Evolutionary conservation across 2,113 vertebrate species (phyloP), one percentile per base, ranked within the genome.

Genomic region (Tragelaphus buxtoni): DNA sequence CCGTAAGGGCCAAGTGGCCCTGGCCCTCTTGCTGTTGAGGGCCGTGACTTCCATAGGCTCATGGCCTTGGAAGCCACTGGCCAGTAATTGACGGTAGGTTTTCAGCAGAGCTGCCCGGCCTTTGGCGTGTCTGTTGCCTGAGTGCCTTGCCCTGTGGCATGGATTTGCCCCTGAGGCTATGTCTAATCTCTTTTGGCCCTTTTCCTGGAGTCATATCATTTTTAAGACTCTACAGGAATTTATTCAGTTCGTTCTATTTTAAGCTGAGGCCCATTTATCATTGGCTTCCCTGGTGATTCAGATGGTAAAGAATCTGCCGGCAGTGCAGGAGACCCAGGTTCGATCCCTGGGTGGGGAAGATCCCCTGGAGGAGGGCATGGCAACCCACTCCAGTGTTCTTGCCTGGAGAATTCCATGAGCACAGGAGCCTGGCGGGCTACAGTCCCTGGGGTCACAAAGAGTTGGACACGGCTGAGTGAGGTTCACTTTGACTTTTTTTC

Each of bases 111-210:
- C 39, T 22, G 10, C 17, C 13, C 6, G 0, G 30, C n/a, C 14
- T 4, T 2, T 4, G 7, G 47, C 4, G 0, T 24, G 12, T 32
- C 16, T 9, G 12, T 14, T 35, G 5, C 58, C 26, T 1, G 11
- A 28, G 58, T 60, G 58, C 12, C 39, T 2, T 58, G 30, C 49
- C 39, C 5, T 11, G 14, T 5, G 20, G 4, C 63, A 3, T 45
- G 51, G 5, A 0, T 47, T 88, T 39, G 17, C 28, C 65, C 39
- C 39, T 26, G 8, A 4, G 17, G 55, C 42, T 24, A 1, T 17
- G 22, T 49, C 35, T 51, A 1, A 16, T 13, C 20, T 51, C 35
- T 22, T 0, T 42, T 7, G 12, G 53, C 26, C 18, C 28, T 61
- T 95, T 61, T 28, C 9, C 5, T 49, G 22, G 12, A 17, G 26